A percentile compares a stretch with the other conserved stretches of the same genome.
phyloP scores from a whole-genome alignment of 2,113 vertebrate genomes.

The Poeciliopsis retropinna region DNA sequence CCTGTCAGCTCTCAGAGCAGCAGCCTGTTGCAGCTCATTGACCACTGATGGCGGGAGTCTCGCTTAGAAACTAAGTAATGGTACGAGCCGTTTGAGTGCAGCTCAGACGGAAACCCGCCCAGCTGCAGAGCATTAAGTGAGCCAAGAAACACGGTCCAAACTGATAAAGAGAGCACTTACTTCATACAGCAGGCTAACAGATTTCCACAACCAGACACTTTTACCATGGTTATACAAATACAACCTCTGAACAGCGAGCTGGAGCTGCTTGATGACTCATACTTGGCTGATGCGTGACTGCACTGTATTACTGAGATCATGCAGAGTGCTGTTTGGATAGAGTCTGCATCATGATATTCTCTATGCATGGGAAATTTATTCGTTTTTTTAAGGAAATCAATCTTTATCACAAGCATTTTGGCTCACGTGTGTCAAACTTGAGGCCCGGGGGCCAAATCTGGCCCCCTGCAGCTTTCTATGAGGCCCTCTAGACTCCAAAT shows the following conservation, averaged over 20 bases:
- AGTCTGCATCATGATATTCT: background rate
- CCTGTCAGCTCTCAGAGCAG: constrained; percentile 21
- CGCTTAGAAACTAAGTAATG: constrained; percentile 25
- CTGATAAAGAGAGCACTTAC: background rate
- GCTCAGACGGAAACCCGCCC: background rate
- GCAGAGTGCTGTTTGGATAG: background rate
- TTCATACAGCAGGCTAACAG: background rate
- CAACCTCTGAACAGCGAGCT: background rate
- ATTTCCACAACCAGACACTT: background rate
- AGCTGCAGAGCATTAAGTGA: background rate
- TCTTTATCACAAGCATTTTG: background rate
- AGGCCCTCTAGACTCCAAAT: too few relatives aligned
- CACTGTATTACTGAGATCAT: background rate
- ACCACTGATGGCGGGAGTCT: constrained; percentile 30
- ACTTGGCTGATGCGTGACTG: background rate
- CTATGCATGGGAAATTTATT: background rate
- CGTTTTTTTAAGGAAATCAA: background rate
- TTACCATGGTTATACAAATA: background rate
- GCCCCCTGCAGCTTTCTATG: too few relatives aligned
- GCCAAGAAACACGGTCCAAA: background rate
- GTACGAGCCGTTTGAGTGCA: constrained; percentile 10
- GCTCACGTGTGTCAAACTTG: too few relatives aligned
- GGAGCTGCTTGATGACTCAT: background rate
- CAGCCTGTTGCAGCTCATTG: constrained; percentile 19
- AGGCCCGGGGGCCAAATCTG: too few relatives aligned